Evolutionary conservation across 2,797 vertebrate genomes (phyloP).

Genomic region (Helarctos malayanus): DNA sequence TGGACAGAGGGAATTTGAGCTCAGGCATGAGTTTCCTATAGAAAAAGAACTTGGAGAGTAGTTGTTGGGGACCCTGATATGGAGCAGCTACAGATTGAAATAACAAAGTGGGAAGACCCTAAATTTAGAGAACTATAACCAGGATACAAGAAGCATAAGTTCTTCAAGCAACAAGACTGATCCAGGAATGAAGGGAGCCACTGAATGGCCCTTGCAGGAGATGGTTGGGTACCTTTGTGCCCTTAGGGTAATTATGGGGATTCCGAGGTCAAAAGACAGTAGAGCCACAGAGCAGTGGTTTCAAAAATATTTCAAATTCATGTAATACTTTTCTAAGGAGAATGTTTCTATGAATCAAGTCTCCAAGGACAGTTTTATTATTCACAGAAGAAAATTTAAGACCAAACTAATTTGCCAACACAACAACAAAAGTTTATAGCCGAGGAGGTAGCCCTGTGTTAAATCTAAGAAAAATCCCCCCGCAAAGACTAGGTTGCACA

Average conservation of each 20-base stretch:
- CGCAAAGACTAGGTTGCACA: neutral
- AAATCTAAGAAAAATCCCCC: neutral
- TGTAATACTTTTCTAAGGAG: slow-evolving; percentile 62
- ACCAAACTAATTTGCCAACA: slow-evolving; percentile 62
- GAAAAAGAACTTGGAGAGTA: neutral
- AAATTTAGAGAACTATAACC: neutral
- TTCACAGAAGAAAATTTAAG: slow-evolving; percentile 64
- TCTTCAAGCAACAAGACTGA: neutral
- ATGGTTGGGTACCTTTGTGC: neutral
- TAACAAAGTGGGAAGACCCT: neutral
- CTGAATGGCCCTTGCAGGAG: neutral
- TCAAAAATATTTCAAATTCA: slow-evolving; percentile 59
- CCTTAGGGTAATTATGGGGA: neutral
- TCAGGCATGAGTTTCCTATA: neutral
- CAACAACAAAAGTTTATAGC: slow-evolving; percentile 67
- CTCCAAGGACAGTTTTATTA: slow-evolving; percentile 63
- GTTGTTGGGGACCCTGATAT: neutral
- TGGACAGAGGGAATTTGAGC: neutral
- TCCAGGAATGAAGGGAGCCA: neutral
- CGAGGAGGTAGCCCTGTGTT: neutral
- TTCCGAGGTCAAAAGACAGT: neutral
- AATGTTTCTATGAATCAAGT: slow-evolving; percentile 43
- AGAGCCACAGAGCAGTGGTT: neutral
- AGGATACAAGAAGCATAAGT: neutral
- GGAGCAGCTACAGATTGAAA: neutral